Evolutionary conservation across 2,888 invertebrate genomes (phyloP), one percentile per base, ranked within the genome.

Genomic region (Lasioglossum calceatum): DNA sequence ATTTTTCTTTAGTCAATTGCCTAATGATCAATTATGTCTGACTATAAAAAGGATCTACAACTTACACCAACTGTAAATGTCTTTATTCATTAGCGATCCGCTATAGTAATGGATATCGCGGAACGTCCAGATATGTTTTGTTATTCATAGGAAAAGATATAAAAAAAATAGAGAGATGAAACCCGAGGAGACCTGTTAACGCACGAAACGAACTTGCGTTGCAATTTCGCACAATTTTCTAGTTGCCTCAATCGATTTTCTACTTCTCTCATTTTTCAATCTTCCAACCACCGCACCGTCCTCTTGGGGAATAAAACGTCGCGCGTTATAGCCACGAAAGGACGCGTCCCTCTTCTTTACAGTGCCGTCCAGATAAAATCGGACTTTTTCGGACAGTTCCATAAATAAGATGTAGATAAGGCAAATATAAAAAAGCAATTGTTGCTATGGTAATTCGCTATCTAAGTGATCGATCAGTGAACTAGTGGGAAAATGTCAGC

Each of bases 201-300:
- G 67, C 19, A 36, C 8, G 10, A 10, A 19, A 67, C 23, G 36
- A 67, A 36, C 54, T 54, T n/a, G 23, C 23, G 54, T 54, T 10
- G 54, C 58, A 58, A 58, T n/a, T 50, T 50, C 50, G 19, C 19
- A 19, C 50, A 50, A 64, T 70, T 39, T 70, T 50, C 27, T 32
- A 32, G 44, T 36, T 14, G 32, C 10, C 32, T 19, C 42, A 12
- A 16, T 32, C 44, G 32, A 70, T 81, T 19, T 23, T n/a, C 23
- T n/a, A 32, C n/a, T 2, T 32, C n/a, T 39, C 50, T 47, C 36
- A 70, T 44, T 74, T 36, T 74, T n/a, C 74, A 79, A 79, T 81
- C 47, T 42, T 32, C 71, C 19, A 79, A 76, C 47, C 42, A 71
- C 12, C 71, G n/a, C 39, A 71, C 12, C 61, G n/a, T 19, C 32